These are phyloP conservation scores for Ferdinandea cuprea DNA, from an alignment of 2,888 invertebrate species.

Conservation along the genomic window DNA sequence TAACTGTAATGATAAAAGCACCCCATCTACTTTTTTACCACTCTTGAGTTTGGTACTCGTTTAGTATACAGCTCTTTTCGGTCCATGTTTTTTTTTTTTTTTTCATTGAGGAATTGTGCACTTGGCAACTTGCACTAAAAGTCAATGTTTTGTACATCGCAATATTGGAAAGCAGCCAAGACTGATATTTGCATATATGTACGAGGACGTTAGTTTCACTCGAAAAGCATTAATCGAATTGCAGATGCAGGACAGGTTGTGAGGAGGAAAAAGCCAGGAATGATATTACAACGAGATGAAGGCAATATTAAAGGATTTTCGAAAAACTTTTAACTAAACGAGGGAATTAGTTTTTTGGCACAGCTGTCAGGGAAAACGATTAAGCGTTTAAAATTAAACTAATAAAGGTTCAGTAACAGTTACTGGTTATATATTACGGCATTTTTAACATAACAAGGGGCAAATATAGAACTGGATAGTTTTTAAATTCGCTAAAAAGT, in stretches of 20 bases:
- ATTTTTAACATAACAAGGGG: too few relatives aligned
- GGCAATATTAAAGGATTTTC: neutral
- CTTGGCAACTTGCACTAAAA: slow-evolving; percentile 27
- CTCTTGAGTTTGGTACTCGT: neutral
- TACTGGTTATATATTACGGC: neutral
- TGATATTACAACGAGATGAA: neutral
- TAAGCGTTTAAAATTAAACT: neutral
- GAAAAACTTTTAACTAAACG: slow-evolving; percentile 12
- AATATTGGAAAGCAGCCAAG: slow-evolving; percentile 58
- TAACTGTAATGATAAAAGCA: slow-evolving; percentile 56
- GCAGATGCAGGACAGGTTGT: slow-evolving; percentile 15
- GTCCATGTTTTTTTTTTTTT: too few relatives aligned
- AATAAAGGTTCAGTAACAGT: neutral
- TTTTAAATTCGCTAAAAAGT: too few relatives aligned
- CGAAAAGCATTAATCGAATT: slow-evolving; percentile 44
- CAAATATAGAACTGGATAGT: too few relatives aligned
- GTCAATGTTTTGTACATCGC: slow-evolving; percentile 36
- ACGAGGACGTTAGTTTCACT: slow-evolving; percentile 5
- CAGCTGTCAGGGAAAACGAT: neutral
- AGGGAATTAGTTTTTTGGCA: neutral
- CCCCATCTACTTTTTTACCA: neutral
- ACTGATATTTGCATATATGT: slow-evolving; percentile 2
- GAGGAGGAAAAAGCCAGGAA: slow-evolving; percentile 8
- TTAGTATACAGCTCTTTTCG: too few relatives aligned
- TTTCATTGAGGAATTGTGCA: neutral